phyloP scores from a whole-genome alignment of 2,888 invertebrate genomes.

The Falcaria lacertinaria region DNA sequence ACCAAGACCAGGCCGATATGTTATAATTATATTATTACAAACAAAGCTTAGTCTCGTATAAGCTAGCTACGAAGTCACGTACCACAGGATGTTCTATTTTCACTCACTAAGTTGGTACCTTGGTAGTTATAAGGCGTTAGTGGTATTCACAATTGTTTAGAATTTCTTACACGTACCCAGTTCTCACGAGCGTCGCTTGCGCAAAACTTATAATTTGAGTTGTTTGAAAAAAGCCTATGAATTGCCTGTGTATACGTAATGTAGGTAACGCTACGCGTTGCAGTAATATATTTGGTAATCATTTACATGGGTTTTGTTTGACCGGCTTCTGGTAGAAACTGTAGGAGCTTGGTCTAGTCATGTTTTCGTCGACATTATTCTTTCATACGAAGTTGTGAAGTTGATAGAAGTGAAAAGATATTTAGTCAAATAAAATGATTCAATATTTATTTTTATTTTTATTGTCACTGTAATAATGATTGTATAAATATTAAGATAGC shows the following conservation, averaged over 20 bases:
- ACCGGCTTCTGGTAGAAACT: no score
- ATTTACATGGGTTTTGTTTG: background rate
- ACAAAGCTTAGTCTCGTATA: background rate
- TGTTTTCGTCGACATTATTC: no score
- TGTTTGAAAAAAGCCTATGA: conserved; percentile 8
- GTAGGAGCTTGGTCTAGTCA: no score
- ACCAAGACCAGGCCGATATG: no score
- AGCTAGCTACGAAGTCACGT: conserved; percentile 3
- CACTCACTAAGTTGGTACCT: conserved; percentile 28
- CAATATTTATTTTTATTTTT: no score
- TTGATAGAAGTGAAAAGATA: no score
- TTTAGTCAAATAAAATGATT: no score
- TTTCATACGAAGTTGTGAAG: no score
- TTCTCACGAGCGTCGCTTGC: conserved; percentile 58
- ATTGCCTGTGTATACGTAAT: background rate
- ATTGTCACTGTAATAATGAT: no score
- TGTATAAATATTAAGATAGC: no score
- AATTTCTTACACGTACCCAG: conserved; percentile 65
- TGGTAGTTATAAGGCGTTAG: conserved; percentile 28
- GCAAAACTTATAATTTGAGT: conserved; percentile 36
- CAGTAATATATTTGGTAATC: conserved; percentile 1
- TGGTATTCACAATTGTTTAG: conserved; percentile 48
- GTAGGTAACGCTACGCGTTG: background rate
- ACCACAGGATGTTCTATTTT: conserved; percentile 35
- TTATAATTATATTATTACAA: no score